Percentiles rank a stretch among this genome's conserved stretches.
Conservation (phyloP, 2,888 invertebrate species). For the Calliopum simillimum region DNA sequence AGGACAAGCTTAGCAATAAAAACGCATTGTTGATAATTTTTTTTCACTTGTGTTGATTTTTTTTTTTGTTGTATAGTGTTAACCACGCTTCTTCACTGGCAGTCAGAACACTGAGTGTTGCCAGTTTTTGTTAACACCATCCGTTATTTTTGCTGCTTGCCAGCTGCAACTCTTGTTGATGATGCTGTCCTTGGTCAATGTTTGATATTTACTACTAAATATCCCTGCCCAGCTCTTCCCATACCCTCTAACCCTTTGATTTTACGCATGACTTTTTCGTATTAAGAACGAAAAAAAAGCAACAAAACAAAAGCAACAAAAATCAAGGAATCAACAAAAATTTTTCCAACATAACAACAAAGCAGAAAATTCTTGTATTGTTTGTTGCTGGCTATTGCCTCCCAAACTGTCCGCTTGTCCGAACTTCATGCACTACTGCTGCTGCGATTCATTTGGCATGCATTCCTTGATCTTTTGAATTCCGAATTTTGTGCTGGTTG, state of each 20-base stretch:
- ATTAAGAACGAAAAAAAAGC: conserved; percentile 2
- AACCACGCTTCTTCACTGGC: background rate
- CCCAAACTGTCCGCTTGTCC: conserved; percentile 5
- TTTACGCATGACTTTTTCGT: conserved; percentile 15
- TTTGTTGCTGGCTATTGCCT: conserved; percentile 1
- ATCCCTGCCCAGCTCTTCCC: background rate
- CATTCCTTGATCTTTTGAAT: conserved; percentile 25
- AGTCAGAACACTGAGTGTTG: background rate
- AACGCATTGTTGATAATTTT: conserved; percentile 15
- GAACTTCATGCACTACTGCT: background rate
- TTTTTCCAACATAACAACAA: conserved; percentile 4
- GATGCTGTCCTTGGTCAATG: background rate
- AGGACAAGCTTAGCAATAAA: background rate
- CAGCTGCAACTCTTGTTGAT: background rate
- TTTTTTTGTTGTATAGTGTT: background rate
- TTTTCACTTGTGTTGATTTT: background rate
- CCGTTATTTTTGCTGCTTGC: background rate
- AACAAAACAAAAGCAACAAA: background rate
- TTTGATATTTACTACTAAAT: background rate
- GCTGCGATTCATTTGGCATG: conserved; percentile 31
- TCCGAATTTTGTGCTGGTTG: conserved; percentile 22
- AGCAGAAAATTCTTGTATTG: conserved; percentile 1
- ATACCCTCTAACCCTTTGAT: background rate
- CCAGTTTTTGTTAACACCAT: background rate
- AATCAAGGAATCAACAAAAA: conserved; percentile 10